Conservation (phyloP, 2,797 vertebrate genomes). For the Miichthys miiuy region DNA sequence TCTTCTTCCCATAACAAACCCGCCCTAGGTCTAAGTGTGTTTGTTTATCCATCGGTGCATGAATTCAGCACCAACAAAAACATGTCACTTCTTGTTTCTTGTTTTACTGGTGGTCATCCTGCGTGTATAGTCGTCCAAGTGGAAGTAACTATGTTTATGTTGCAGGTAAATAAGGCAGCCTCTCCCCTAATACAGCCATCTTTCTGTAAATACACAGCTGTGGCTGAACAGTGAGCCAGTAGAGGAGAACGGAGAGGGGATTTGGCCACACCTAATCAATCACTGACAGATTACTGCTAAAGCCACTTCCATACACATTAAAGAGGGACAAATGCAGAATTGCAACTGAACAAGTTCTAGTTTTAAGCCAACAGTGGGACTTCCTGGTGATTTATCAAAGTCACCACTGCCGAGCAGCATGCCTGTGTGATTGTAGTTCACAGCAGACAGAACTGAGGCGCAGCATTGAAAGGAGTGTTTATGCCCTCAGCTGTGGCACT, state of each 20-base stretch:
- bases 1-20: slow-evolving; percentile 50
- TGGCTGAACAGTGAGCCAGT: slow-evolving; percentile 80
- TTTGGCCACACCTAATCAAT: slow-evolving; percentile 98
- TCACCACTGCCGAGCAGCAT: slow-evolving; percentile 96
- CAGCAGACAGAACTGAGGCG: slow-evolving; percentile 94
- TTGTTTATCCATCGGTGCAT: slow-evolving; percentile 74
- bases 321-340: slow-evolving; percentile 99
- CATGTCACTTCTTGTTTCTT: slow-evolving; percentile 83
- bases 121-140: slow-evolving; percentile 85
- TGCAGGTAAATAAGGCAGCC: slow-evolving; percentile 92
- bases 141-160: slow-evolving; percentile 94
- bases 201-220: slow-evolving; percentile 88
- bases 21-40: slow-evolving; percentile 67
- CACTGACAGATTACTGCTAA: slow-evolving; percentile 99
- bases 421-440: slow-evolving; percentile 97
- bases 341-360: slow-evolving; percentile 99
- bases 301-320: slow-evolving; percentile 99
- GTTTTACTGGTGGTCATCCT: slow-evolving; percentile 74
- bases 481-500: slow-evolving; percentile 99
- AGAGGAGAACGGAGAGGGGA: slow-evolving; percentile 88
- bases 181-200: slow-evolving; percentile 90
- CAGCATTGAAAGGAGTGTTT: slow-evolving; percentile 98
- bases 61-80: slow-evolving; percentile 73
- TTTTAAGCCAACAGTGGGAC: slow-evolving; percentile 99
- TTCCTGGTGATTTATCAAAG: slow-evolving; percentile 99